Evolutionary conservation across 2,113 vertebrate species (phyloP), one percentile per base, ranked within the genome.

Genomic region (Anser cygnoides): DNA sequence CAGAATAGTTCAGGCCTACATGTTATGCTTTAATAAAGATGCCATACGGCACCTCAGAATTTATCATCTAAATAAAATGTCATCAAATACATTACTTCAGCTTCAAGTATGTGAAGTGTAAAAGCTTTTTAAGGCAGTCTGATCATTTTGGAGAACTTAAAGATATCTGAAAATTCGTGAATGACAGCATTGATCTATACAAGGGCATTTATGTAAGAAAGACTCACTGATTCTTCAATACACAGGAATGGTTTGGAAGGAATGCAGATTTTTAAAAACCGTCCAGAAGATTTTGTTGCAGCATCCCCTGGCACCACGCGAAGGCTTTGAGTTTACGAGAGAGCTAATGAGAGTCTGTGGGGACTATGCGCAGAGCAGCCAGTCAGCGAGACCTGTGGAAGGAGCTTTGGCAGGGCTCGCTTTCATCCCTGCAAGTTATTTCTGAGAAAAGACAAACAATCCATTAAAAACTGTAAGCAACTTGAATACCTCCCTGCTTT

Each of bases 371-470:
- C 35, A 39, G 76, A 89, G 58, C 35, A 89, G 39, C 31, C 81
- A 72, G 70, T 20, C 77, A 87, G 63, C 49, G 41, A 84, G 84
- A 82, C 80, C 62, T 96, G 59, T 41, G 94, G 94, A 85, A 82
- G 74, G 46, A 85, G 83, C 93, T 96, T 96, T 68, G 95, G 85
- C 91, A 97, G 92, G 85, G 91, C 93, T 97, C 90, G 59, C 91
- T 97, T 97, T 98, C 95, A 97, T 97, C 94, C 92, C 94, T 95
- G 90, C 66, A 94, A 89, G 96, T 81, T 89, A 58, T 96, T 97
- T 95, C 95, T 92, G 87, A 87, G 96, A 81, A 90, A 97, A 97
- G 86, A 93, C 84, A 94, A 96, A 94, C 57, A 97, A 96, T 95
- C 92, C 95, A 95, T 96, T 97, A 87, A 90, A 83, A 87, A 87